Base-by-base conservation (phyloP, 2,113 vertebrate species). In the Gavia stellata region DNA sequence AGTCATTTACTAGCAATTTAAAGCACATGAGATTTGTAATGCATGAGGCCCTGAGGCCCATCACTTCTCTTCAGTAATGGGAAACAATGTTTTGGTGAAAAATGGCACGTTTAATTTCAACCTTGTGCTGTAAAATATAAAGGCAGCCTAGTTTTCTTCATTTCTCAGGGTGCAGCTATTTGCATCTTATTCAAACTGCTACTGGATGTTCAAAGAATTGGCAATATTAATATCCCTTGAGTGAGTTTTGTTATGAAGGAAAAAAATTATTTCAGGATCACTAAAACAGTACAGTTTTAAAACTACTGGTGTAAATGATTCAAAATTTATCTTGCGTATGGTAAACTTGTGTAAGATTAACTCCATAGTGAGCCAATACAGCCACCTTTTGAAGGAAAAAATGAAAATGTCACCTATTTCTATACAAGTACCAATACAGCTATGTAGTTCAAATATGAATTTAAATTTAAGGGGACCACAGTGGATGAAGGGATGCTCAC, bases 1-100 rank as follows among this genome's bases (percentile, higher is more conserved):
- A 98, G 97, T 98, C 98, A 98, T 98, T 98, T 98, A 98, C 98
- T 97, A 96, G 97, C 97, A 97, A 97, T 98, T 98, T 97, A 97
- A 98, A 98, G 96, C 97, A 97, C 97, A 97, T 73, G 97, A 98
- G 97, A 98, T 98, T 98, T 98, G 98, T 98, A 98, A 98, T 98
- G 98, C 98, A 98, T 98, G 97, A 98, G 90, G 92, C 97, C 97
- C 96, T 97, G 86, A 93, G 97, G 97, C 97, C 95, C 93, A 95
- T 97, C 97, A 92, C 97, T 98, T 97, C 94, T 97, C 92, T 96
- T 96, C 96, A 95, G 95, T 98, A 98, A 98, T 94, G 89, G 97
- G 97, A 98, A 98, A 97, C 97, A 98, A 97, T 98, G 97, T 98
- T 98, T 98, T 97, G 95, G 86, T 96, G 96, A 96, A 98, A 98